phyloP scores from a whole-genome alignment of 2,797 vertebrate genomes.

The Ctenosaura bakeri region DNA sequence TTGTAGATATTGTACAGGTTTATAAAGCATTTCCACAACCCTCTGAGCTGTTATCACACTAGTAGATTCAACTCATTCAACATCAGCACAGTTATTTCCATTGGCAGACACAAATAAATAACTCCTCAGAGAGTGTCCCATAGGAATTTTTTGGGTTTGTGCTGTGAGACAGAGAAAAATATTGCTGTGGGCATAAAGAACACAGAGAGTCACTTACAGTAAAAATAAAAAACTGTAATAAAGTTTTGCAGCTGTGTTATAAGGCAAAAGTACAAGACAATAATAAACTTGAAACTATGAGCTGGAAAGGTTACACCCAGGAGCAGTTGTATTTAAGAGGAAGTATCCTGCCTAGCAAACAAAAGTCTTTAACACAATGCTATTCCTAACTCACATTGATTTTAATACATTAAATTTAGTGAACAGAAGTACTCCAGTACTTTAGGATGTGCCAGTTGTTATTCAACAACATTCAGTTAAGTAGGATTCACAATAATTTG shows the following conservation, averaged over 20 bases:
- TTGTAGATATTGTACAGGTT: neutral
- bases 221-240: conserved; percentile 31
- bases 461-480: neutral
- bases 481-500: conserved; percentile 4
- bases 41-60: conserved; percentile 6
- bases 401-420: neutral
- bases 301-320: neutral
- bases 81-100: conserved; percentile 25
- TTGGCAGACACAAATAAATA: conserved; percentile 18
- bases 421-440: neutral
- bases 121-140: conserved; percentile 22
- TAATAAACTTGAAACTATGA: conserved; percentile 32
- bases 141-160: conserved; percentile 27
- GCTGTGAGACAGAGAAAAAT: conserved; percentile 8
- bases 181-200: conserved; percentile 32
- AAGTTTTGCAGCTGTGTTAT: conserved; percentile 26
- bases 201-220: conserved; percentile 20
- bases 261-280: neutral
- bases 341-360: neutral
- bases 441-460: neutral
- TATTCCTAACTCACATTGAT: neutral
- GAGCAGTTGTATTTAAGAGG: neutral
- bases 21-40: conserved; percentile 23
- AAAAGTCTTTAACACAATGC: neutral
- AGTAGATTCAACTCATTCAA: conserved; percentile 4